Conservation (phyloP, 2,113 vertebrate species). For the Megaptera novaeangliae region DNA sequence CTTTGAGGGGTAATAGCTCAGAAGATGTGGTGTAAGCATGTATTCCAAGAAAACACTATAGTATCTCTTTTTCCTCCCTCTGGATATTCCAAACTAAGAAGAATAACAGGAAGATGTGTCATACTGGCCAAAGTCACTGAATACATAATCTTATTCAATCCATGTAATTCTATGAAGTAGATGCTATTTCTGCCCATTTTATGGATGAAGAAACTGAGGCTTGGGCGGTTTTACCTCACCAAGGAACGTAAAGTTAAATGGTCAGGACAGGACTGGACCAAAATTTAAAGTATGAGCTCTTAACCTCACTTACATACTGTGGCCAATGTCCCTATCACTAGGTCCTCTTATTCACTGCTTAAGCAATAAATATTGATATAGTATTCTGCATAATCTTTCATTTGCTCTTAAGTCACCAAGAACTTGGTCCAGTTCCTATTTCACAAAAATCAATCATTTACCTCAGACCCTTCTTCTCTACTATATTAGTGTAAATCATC, state of each 20-base stretch:
- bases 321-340: background rate
- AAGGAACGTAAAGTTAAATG: conserved; percentile 36
- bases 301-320: background rate
- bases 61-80: background rate
- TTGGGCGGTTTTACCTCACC: background rate
- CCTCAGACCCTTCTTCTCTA: conserved; percentile 41
- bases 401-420: conserved; percentile 50
- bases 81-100: background rate
- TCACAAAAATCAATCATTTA: conserved; percentile 66
- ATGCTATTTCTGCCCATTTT: background rate
- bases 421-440: conserved; percentile 49
- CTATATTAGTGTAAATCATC: conserved; percentile 21
- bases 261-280: background rate
- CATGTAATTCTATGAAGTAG: background rate
- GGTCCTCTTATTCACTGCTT: background rate
- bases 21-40: background rate
- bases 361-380: conserved; percentile 35
- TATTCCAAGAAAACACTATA: background rate
- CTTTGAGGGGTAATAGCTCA: background rate
- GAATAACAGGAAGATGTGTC: background rate
- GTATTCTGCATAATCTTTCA: conserved; percentile 40
- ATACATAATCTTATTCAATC: background rate
- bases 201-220: background rate
- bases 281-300: conserved; percentile 3
- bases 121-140: background rate